A percentile compares a stretch with the other conserved stretches of the same genome.
phyloP scores from a whole-genome alignment of 2,113 vertebrate species.

The Fregata magnificens region DNA sequence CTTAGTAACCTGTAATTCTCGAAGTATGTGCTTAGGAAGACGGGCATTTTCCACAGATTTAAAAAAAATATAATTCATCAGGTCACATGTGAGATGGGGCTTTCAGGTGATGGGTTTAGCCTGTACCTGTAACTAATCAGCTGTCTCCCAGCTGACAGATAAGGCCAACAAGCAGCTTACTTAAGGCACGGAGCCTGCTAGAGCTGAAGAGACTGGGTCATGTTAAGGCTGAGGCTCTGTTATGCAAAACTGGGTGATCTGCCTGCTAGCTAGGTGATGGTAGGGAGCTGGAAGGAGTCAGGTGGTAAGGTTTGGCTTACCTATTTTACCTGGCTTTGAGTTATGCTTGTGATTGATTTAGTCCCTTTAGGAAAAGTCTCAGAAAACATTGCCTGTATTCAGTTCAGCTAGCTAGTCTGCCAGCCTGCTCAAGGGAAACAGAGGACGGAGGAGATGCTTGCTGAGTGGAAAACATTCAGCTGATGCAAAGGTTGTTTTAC shows the following conservation, averaged over 20 bases:
- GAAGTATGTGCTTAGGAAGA: not conserved
- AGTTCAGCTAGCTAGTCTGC: not conserved
- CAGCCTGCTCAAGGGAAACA: not conserved
- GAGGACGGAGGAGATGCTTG: not conserved
- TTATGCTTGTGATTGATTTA: not conserved
- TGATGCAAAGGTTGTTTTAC: not conserved
- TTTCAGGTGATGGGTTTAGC: conserved; percentile 1
- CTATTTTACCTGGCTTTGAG: not conserved
- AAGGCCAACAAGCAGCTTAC: conserved; percentile 63
- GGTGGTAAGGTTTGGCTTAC: not conserved
- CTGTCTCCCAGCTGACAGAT: conserved; percentile 38
- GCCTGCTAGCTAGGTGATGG: not conserved
- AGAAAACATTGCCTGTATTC: fast-evolving
- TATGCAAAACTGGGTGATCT: not conserved
- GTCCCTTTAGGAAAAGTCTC: not conserved
- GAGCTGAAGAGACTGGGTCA: not conserved
- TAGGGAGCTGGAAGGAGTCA: not conserved
- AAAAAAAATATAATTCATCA: not conserved
- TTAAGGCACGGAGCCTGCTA: not conserved
- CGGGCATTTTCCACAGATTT: not conserved
- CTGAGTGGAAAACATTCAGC: not conserved
- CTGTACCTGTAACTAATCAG: conserved; percentile 34
- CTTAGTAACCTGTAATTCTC: not conserved
- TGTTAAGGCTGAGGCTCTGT: not conserved
- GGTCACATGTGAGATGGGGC: not conserved